Percentiles rank a stretch among this genome's conserved stretches.
phyloP scores from a whole-genome alignment of 2,797 vertebrate genomes.

The Eleutherodactylus coqui region DNA sequence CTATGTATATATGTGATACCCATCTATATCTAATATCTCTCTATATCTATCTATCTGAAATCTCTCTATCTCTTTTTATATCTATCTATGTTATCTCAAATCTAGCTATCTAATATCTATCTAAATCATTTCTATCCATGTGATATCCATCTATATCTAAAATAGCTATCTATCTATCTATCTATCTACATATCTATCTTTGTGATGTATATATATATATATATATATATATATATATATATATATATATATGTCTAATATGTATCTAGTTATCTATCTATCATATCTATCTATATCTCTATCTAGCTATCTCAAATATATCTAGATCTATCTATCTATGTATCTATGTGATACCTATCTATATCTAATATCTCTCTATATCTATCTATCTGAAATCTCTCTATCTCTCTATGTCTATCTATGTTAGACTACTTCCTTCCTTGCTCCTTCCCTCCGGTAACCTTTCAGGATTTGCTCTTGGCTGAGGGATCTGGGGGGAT shows the following conservation, averaged over 20 bases:
- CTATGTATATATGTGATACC: too few species aligned
- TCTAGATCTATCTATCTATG: neutral
- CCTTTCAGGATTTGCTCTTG: neutral
- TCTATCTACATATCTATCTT: too few species aligned
- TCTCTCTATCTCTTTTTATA: neutral
- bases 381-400: too few species aligned
- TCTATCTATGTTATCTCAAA: too few species aligned
- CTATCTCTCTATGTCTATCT: neutral
- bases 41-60: neutral
- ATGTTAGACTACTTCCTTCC: too few species aligned
- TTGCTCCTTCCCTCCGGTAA: neutral
- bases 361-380: too few species aligned
- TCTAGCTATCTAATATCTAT: neutral
- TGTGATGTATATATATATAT: too few species aligned
- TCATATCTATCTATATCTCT: neutral
- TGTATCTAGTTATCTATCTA: neutral
- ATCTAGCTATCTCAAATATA: too few species aligned
- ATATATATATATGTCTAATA: neutral
- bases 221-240: neutral
- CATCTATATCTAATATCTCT: too few species aligned
- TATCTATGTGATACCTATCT: neutral
- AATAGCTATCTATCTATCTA: too few species aligned
- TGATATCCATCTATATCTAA: too few species aligned
- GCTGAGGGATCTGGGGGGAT: neutral
- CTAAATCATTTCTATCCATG: neutral